Evolutionary conservation across 2,888 invertebrate genomes (phyloP).

Genomic region (Agapostemon virescens): DNA sequence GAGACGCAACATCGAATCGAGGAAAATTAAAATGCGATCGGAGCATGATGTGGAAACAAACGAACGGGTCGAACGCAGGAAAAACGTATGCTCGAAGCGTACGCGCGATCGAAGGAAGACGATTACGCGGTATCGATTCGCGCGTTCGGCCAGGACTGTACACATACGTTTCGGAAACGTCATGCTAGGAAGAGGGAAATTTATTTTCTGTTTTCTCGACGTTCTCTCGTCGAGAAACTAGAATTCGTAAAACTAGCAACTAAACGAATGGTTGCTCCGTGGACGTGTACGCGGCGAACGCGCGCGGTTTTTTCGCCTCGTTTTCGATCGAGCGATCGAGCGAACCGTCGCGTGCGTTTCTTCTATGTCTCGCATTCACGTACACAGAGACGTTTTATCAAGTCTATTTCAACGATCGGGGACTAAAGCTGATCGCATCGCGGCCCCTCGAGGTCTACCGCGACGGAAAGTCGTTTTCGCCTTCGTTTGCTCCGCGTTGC

Average conservation of each 20-base stretch:
- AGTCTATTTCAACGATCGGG: conserved; percentile 9
- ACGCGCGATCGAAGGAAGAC: not conserved
- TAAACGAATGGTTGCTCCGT: conserved; percentile 13
- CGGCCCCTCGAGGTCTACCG: conserved; percentile 8
- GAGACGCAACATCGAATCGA: not conserved
- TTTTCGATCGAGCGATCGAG: not conserved
- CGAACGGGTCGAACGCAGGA: not conserved
- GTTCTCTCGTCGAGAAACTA: conserved; percentile 20
- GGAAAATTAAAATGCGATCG: not conserved
- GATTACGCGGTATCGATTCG: too few species aligned
- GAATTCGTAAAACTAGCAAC: not conserved
- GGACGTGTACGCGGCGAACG: not conserved
- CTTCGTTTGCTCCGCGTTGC: not conserved
- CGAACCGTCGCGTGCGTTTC: too few species aligned
- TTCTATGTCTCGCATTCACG: not conserved
- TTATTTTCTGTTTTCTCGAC: not conserved
- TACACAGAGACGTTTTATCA: not conserved
- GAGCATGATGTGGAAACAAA: not conserved
- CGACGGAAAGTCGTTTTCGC: not conserved
- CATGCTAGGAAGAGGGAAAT: conserved; percentile 24
- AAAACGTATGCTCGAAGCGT: not conserved
- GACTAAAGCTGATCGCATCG: not conserved
- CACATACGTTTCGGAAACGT: conserved; percentile 14
- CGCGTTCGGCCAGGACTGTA: too few species aligned
- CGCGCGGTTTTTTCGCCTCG: not conserved